Evolutionary conservation across 2,113 vertebrate genomes (phyloP), one percentile per base, ranked within the genome.

Genomic region (Chroicocephalus ridibundus): DNA sequence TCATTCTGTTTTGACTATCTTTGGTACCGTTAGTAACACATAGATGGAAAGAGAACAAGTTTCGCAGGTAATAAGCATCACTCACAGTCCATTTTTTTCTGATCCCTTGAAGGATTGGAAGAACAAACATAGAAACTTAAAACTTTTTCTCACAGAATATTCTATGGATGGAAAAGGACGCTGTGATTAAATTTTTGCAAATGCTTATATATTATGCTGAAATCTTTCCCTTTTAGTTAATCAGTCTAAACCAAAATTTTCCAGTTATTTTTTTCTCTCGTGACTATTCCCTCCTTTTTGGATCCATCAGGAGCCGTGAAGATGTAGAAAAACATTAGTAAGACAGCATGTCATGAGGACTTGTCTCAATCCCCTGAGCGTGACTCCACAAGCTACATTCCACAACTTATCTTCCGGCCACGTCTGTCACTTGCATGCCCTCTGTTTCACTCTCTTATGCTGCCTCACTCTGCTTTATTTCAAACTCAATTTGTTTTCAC

Each of bases 191-290:
- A 54, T 86, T 71, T 78, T 71, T 12, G 1, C n/a, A 47, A 66
- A 62, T 0, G 0, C 0, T 82, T 79, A 22, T 29, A 24, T 8
- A 3, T 32, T 88, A 51, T 77, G 52, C 26, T 70, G 61, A 69
- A 79, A 6, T 29, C 10, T 47, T 72, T 18, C 27, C 16, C 4
- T 75, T 91, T 88, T 22, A 74, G 29, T 46, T 34, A 19, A 17
- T 13, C 40, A 40, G 16, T 10, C 21, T 61, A 31, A 82, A 69
- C 10, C 5, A 17, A 60, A 89, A 42, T 46, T 74, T 68, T 64
- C 38, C n/a, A 38, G n/a, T 55, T 20, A n/a, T 54, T 83, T 49
- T n/a, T 58, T 29, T 8, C 29, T 38, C 46, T 79, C 27, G 9
- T 61, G 52, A 76, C 4, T 7, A 32, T 20, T 21, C 3, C 20